A percentile compares a stretch with the other conserved stretches of the same genome.
phyloP scores from a whole-genome alignment of 2,888 invertebrate species.

The Blomia tropicalis region DNA sequence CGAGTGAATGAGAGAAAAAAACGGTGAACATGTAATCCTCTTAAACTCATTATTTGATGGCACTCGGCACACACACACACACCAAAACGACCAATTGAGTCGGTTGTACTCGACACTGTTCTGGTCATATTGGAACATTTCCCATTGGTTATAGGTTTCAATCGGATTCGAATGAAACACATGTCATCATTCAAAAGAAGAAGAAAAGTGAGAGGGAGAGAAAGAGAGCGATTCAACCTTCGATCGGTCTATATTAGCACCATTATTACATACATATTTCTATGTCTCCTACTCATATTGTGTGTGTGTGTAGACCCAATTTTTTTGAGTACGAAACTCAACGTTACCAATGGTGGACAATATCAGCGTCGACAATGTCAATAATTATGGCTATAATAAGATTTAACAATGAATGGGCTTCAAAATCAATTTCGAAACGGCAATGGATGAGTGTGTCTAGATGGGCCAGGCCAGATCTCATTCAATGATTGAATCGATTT shows the following conservation, averaged over 20 bases:
- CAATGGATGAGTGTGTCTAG: too few species aligned
- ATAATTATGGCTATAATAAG: constrained; percentile 5
- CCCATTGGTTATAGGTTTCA: constrained; percentile 6
- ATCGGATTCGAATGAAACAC: constrained; percentile 1
- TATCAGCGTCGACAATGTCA: constrained; percentile 7
- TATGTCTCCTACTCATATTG: too few species aligned
- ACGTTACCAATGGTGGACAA: neutral
- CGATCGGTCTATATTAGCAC: neutral
- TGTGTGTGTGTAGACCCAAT: too few species aligned
- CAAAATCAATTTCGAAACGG: neutral
- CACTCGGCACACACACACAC: neutral
- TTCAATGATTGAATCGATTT: neutral
- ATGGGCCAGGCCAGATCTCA: neutral
- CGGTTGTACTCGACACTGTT: neutral
- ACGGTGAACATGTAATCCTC: constrained; percentile 6
- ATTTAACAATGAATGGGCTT: neutral
- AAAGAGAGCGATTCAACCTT: neutral
- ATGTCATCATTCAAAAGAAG: neutral
- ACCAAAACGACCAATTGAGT: neutral
- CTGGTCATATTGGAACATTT: neutral
- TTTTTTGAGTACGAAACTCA: too few species aligned
- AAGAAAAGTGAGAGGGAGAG: too few species aligned
- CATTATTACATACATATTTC: too few species aligned
- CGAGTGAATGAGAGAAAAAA: neutral
- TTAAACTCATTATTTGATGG: constrained; percentile 13